A percentile compares a stretch with the other conserved stretches of the same genome.
Evolutionary conservation across 37 sponge, comb jelly and placozoan species (phyloP).

Genomic region (Lycopodina hypogea): DNA sequence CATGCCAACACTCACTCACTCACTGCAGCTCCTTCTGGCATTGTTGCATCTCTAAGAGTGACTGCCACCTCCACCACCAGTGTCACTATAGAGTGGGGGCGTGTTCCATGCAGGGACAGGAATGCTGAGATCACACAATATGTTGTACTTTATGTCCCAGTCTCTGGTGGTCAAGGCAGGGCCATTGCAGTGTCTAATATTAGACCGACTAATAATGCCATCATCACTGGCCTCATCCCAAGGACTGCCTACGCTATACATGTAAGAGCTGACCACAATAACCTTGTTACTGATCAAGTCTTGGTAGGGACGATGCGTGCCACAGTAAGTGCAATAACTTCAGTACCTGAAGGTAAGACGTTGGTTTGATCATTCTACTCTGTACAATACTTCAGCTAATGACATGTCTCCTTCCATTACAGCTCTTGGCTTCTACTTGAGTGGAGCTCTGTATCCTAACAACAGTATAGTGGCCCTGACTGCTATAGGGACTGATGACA

Average conservation of each 20-base stretch:
- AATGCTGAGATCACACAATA: slow-evolving; percentile 33
- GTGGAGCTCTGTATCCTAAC: slow-evolving; percentile 5
- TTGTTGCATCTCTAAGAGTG: not conserved
- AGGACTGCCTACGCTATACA: slow-evolving; percentile 7
- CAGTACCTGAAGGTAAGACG: not conserved
- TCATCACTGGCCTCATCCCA: slow-evolving; percentile 13
- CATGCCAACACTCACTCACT: not conserved
- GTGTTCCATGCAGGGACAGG: not conserved
- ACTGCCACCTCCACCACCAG: not conserved
- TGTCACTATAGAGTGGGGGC: slow-evolving; percentile 21
- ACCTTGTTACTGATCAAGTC: not conserved
- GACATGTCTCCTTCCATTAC: not conserved
- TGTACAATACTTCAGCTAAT: not conserved
- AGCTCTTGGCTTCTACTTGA: not conserved
- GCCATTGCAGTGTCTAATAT: not conserved
- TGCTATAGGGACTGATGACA: slow-evolving; percentile 11
- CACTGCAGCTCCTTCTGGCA: slow-evolving; percentile 17
- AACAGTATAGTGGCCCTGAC: slow-evolving; percentile 14
- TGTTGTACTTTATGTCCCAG: not conserved
- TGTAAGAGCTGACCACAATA: not conserved
- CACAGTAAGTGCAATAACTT: not conserved
- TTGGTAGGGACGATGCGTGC: not conserved
- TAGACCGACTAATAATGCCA: not conserved
- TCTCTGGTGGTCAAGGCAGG: not conserved
- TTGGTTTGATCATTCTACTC: not conserved